These are phyloP conservation scores for Papilio glaucus DNA, from an alignment of 1,140 invertebrate species.

Conservation along the genomic window DNA sequence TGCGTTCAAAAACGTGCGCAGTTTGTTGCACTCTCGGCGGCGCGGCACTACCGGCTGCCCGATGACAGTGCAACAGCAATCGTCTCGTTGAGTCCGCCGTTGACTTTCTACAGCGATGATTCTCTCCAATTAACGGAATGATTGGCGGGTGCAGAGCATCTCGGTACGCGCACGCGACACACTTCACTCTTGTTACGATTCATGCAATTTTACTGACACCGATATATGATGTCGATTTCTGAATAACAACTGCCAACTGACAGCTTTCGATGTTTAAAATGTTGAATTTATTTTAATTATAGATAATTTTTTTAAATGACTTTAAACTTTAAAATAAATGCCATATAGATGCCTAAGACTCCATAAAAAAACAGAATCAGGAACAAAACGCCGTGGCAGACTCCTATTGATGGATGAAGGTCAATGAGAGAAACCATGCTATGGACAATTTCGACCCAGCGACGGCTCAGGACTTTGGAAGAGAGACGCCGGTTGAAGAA, in stretches of 20 bases:
- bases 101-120: constrained; percentile 79
- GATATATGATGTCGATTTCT: constrained; percentile 11
- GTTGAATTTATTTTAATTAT: no score
- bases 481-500: no score
- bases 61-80: constrained; percentile 24
- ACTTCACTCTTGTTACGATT: constrained; percentile 74
- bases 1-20: constrained; percentile 22
- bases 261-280: neutral
- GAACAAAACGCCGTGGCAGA: no score
- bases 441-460: no score
- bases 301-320: no score
- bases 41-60: neutral
- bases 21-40: constrained; percentile 2
- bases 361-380: no score
- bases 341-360: no score
- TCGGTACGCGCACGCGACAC: constrained; percentile 72
- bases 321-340: no score
- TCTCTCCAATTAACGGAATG: constrained; percentile 82
- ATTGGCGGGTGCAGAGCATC: constrained; percentile 72
- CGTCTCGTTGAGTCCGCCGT: constrained; percentile 32
- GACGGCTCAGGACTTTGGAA: no score
- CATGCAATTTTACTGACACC: constrained; percentile 56
- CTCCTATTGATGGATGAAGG: no score
- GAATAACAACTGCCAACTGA: neutral
- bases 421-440: no score